Evolutionary conservation across 2,888 invertebrate genomes (phyloP).

Genomic region (Meganola albula): DNA sequence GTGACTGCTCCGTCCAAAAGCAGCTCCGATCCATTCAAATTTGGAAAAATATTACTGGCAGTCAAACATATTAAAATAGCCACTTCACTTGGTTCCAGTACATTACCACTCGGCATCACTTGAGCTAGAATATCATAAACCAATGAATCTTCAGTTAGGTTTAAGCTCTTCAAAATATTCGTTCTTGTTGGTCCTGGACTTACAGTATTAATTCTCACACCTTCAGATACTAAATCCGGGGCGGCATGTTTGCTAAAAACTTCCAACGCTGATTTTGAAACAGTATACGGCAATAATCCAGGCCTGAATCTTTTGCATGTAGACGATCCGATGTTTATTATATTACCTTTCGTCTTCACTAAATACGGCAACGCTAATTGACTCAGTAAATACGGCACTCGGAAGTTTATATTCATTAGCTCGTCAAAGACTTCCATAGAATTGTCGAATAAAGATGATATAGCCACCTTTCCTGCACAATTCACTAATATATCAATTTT

Average conservation of each 20-base stretch:
- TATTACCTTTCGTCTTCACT: conserved; percentile 43
- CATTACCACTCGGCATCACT: conserved; percentile 29
- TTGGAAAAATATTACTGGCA: conserved; percentile 44
- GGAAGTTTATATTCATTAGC: conserved; percentile 42
- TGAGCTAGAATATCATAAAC: conserved; percentile 27
- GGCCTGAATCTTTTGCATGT: conserved; percentile 34
- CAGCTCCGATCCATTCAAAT: conserved; percentile 42
- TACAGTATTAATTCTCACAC: conserved; percentile 44
- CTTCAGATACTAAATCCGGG: conserved; percentile 34
- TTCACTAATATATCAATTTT: conserved; percentile 44
- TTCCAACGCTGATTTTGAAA: conserved; percentile 40
- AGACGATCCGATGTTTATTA: conserved; percentile 42
- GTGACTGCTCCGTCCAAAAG: conserved; percentile 39
- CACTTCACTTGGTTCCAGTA: conserved; percentile 41
- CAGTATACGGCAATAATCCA: conserved; percentile 36
- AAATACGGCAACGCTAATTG: conserved; percentile 41
- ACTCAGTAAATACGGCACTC: conserved; percentile 40
- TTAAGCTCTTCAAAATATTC: conserved; percentile 34
- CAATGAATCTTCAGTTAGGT: conserved; percentile 19
- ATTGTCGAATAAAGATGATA: conserved; percentile 37
- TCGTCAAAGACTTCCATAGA: conserved; percentile 41
- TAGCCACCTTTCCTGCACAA: conserved; percentile 35
- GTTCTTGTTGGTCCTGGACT: conserved; percentile 42
- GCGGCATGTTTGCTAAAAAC: conserved; percentile 40
- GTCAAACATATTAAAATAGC: conserved; percentile 39